These are phyloP conservation scores for Tanypteryx hageni DNA, from an alignment of 2,888 invertebrate species.

Conservation along the genomic window DNA sequence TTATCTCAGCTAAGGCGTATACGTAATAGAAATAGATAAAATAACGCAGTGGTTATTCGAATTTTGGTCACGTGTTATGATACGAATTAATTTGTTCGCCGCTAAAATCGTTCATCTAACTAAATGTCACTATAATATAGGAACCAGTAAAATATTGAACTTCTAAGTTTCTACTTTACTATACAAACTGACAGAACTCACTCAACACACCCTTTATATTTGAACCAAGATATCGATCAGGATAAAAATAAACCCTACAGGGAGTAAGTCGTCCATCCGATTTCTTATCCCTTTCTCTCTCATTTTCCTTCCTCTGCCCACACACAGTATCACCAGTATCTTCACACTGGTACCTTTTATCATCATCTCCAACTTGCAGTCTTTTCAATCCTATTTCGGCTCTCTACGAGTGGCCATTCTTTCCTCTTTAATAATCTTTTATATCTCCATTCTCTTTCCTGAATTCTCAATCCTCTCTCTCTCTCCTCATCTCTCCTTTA, in stretches of 20 bases:
- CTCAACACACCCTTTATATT: neutral
- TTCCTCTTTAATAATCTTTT: slow-evolving; percentile 37
- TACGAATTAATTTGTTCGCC: too few species aligned
- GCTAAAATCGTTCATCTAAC: too few species aligned
- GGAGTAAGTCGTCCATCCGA: neutral
- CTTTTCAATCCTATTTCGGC: neutral
- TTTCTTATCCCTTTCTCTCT: neutral
- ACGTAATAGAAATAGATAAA: too few species aligned
- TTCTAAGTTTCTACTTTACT: neutral
- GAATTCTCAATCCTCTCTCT: neutral
- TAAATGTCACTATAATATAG: too few species aligned
- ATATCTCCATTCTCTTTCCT: neutral
- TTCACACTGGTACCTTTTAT: neutral
- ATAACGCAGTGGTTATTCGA: too few species aligned
- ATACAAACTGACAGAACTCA: neutral
- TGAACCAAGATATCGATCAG: neutral
- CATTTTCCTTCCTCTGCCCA: neutral
- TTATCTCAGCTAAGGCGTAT: too few species aligned
- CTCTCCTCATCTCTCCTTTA: neutral
- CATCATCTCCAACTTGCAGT: neutral
- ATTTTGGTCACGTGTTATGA: too few species aligned
- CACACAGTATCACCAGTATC: neutral
- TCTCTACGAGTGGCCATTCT: slow-evolving; percentile 22
- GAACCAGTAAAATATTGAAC: too few species aligned
- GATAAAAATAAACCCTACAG: slow-evolving; percentile 1